Base-by-base conservation (phyloP, 2,113 vertebrate genomes). In the Oncorhynchus keta region DNA sequence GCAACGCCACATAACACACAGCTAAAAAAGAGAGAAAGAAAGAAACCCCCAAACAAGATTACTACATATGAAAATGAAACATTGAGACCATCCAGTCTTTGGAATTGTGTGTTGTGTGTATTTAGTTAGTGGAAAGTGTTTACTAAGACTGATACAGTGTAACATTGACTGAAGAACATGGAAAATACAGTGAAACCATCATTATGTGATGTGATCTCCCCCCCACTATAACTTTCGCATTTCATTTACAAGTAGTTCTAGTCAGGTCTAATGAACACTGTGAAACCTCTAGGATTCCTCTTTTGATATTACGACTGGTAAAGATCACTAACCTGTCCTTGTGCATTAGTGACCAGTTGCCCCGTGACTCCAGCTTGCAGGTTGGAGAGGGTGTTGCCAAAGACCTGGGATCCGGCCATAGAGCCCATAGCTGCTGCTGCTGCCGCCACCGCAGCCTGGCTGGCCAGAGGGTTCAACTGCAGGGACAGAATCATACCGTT, bases 341-440 rank as follows among this genome's bases (percentile, higher is more conserved):
- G 98, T 93, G 97, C 97, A 84, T 99, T 99, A 93, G 97, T 99
- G 93, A 99, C 97, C 72, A 99, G 95, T 89, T 99, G 98, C 83
- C 97, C 97, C 32, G 96, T 95, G 91, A 97, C 96, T 77, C 97
- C 97, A 5, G 51, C 51, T 88, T 99, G 98, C 88, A 99, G 95
- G 88, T 95, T 95, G 89, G 97, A 97, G 88, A 99, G 93, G 83
- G 96, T 89, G 84, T 95, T 98, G 79, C 96, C 95, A 89, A 99
- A 99, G 90, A 96, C 97, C 89, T 98, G 98, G 73, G 98, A 97
- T 59, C 96, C 94, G 2, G 97, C 94, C 82, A 99, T 94, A 61
- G 98, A 99, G 84, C 98, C 95, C 97, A 98, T 96, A 70, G 96
- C 97, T 79, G 96, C 96, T 35, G 96, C 97, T 0, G 95, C 96